Evolutionary conservation across 2,113 vertebrate genomes (phyloP).

Genomic region (Reinhardtius hippoglossoides): DNA sequence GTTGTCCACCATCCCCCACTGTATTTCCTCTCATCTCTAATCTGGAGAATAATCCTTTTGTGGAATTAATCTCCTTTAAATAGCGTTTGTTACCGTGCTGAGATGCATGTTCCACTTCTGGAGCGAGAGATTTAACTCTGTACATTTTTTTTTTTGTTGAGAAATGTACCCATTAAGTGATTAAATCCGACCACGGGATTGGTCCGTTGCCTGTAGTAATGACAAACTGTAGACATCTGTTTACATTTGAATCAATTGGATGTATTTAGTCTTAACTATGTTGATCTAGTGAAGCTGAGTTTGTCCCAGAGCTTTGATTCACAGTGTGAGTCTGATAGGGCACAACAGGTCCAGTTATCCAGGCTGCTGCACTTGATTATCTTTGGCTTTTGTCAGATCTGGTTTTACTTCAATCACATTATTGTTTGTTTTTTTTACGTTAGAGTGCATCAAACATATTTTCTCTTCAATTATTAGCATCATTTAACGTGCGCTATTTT

Average conservation of each 20-base stretch:
- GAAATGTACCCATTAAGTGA: not conserved
- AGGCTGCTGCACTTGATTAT: slow-evolving; percentile 7
- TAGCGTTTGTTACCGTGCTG: not conserved
- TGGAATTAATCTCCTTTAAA: slow-evolving; percentile 81
- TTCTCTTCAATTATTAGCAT: too few relatives aligned
- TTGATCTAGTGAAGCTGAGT: not conserved
- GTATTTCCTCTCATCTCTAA: slow-evolving; percentile 75
- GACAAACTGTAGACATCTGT: slow-evolving; percentile 21
- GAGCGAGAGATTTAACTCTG: too few relatives aligned
- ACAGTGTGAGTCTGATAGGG: slow-evolving; percentile 7
- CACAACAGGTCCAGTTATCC: slow-evolving; percentile 17
- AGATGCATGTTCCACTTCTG: not conserved
- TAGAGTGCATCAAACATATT: too few relatives aligned
- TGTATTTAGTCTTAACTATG: slow-evolving; percentile 8
- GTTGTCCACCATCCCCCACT: slow-evolving; percentile 55
- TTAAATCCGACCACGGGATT: slow-evolving; percentile 9
- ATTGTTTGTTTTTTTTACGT: too few relatives aligned
- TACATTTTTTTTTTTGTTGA: not conserved
- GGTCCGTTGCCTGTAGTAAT: not conserved
- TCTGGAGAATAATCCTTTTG: slow-evolving; percentile 80
- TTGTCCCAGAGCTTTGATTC: slow-evolving; percentile 25
- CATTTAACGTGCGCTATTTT: not conserved
- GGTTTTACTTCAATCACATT: too few relatives aligned
- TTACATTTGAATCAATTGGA: slow-evolving; percentile 22
- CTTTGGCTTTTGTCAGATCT: slow-evolving; percentile 9